Base-by-base conservation (phyloP, 2,797 vertebrate genomes). In the Alcedo quadribrachys region DNA sequence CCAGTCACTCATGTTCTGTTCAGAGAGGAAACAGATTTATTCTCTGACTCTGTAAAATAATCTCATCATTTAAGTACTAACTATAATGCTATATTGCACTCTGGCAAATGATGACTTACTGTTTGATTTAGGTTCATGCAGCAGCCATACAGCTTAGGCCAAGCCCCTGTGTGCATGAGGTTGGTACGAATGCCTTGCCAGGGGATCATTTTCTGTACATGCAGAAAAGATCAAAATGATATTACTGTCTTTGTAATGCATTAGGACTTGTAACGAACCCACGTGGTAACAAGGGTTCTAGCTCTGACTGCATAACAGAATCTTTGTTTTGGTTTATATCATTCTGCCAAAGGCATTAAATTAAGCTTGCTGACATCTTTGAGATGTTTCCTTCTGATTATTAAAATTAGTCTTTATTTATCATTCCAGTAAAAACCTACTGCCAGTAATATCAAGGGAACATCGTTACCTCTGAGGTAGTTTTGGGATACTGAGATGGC, bases 381-480 rank as follows among this genome's bases (percentile, higher is more conserved):
- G 85, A 87, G 86, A 90, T 90, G 37, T 43, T 92, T 86, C 61
- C 48, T 91, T 85, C 81, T 90, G 57, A 48, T 92, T 89, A 90
- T 85, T 75, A 63, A 48, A 89, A 87, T 90, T 93, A 57, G 30
- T 58, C 37, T 85, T 87, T 80, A 85, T 62, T 84, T 96, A 69
- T 83, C n/a, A 85, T 92, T 96, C 65, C 89, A 90, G 92, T 95
- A 94, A 94, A 91, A 94, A 68, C 28, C 79, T 82, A 35, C 58
- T 90, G 30, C 81, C 83, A 74, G 92, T 74, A 92, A 92, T 76
- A 90, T 61, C 33, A 65, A 80, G 46, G 37, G 35, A 91, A 58
- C 35, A 66, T 73, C 53, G 85, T 82, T 70, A 93, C 35, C 30
- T 85, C 42, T 82, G 54, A 77, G 24, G 10, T 90, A 33, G 10